These are phyloP conservation scores for Drosophila paulistorum DNA, from an alignment of 1,140 invertebrate species.

Conservation along the genomic window DNA sequence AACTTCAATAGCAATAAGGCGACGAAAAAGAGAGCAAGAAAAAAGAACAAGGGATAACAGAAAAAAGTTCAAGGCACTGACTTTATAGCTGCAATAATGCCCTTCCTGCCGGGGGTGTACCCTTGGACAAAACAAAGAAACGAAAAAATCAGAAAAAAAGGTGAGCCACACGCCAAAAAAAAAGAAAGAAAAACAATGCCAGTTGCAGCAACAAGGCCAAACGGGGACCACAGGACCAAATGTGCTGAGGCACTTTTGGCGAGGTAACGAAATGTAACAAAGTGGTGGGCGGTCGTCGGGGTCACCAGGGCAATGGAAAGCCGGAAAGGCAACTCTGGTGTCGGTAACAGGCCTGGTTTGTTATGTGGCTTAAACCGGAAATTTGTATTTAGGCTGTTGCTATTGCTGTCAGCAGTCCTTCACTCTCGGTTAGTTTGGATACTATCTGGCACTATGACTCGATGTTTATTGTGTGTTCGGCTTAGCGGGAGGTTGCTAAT, in stretches of 20 bases:
- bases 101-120: slow-evolving; percentile 21
- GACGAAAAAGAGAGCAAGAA: slow-evolving; percentile 59
- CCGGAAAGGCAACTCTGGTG: slow-evolving; percentile 18
- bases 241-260: slow-evolving; percentile 76
- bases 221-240: slow-evolving; percentile 55
- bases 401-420: slow-evolving; percentile 15
- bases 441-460: not conserved
- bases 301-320: slow-evolving; percentile 10
- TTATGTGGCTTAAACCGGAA: slow-evolving; percentile 77
- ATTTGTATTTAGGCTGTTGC: slow-evolving; percentile 69
- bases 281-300: slow-evolving; percentile 45
- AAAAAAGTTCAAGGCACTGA: slow-evolving; percentile 78
- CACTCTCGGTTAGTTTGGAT: slow-evolving; percentile 18
- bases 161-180: slow-evolving; percentile 66
- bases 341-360: slow-evolving; percentile 64
- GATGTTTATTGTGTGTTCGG: not conserved
- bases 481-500: not conserved
- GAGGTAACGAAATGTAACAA: slow-evolving; percentile 79
- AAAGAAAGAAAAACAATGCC: slow-evolving; percentile 59
- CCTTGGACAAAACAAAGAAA: slow-evolving; percentile 6
- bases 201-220: slow-evolving; percentile 64
- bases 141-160: slow-evolving; percentile 34
- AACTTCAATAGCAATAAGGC: slow-evolving; percentile 80
- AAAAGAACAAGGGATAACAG: slow-evolving; percentile 58
- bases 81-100: slow-evolving; percentile 80